Percentiles rank a stretch among this genome's conserved stretches.
Conservation (phyloP, 2,888 invertebrate species). For the Drosophila neotestacea region DNA sequence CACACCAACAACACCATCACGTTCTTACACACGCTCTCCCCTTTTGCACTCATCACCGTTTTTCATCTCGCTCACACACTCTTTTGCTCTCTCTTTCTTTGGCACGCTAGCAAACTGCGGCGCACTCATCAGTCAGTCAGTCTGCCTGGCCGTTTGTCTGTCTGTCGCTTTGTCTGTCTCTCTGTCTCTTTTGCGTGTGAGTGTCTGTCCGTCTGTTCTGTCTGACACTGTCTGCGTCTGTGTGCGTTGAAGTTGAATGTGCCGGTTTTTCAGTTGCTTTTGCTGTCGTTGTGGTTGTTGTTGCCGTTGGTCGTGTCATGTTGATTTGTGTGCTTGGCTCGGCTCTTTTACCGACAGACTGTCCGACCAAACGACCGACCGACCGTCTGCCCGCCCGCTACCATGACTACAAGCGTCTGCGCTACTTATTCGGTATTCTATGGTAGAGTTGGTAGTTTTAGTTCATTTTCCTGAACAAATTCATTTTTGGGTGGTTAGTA, state of each 20-base stretch:
- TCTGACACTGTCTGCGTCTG: slow-evolving; percentile 41
- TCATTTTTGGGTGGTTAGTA: too few species aligned
- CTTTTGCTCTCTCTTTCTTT: slow-evolving; percentile 4
- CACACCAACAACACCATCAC: slow-evolving; percentile 6
- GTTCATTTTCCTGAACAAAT: too few species aligned
- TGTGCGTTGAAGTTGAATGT: slow-evolving; percentile 78
- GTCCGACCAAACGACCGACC: slow-evolving; percentile 28
- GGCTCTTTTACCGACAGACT: slow-evolving; percentile 32
- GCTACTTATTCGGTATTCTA: slow-evolving; percentile 52
- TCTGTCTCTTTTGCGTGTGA: slow-evolving; percentile 37
- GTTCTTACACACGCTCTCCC: slow-evolving; percentile 28
- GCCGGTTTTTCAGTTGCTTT: slow-evolving; percentile 66
- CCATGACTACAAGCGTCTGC: slow-evolving; percentile 59
- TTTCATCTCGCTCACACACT: slow-evolving; percentile 25
- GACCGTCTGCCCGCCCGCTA: slow-evolving; percentile 43
- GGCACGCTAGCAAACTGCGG: slow-evolving; percentile 28
- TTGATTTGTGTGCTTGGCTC: slow-evolving; percentile 74
- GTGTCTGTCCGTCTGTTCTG: slow-evolving; percentile 34
- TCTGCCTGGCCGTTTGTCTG: slow-evolving; percentile 24
- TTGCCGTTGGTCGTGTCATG: slow-evolving; percentile 81
- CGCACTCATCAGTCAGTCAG: slow-evolving; percentile 52
- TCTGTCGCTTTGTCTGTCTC: slow-evolving; percentile 37
- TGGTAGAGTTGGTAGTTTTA: background rate
- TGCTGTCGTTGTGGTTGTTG: slow-evolving; percentile 54
- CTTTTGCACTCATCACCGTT: slow-evolving; percentile 40